Evolutionary conservation across 2,888 invertebrate species (phyloP).

Genomic region (Plagodis dolabraria): DNA sequence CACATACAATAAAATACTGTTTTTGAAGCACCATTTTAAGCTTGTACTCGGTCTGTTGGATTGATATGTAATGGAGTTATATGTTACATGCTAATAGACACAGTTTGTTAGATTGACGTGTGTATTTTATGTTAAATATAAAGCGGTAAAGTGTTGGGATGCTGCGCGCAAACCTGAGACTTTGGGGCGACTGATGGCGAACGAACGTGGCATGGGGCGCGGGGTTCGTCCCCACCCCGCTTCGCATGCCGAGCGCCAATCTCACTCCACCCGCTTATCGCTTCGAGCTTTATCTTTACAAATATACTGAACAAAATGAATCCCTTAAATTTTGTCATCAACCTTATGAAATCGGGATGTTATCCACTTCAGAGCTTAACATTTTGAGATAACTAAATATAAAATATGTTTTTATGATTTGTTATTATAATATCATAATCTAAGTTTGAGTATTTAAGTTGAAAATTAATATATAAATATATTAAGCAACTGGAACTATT

Average conservation of each 20-base stretch:
- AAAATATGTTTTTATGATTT: no score
- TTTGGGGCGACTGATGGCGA: conserved; percentile 79
- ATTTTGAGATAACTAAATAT: no score
- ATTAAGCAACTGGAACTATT: no score
- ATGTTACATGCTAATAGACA: conserved; percentile 16
- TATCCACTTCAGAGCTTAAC: no score
- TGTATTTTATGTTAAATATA: conserved; percentile 28
- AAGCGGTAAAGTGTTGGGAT: conserved; percentile 63
- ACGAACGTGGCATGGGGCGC: conserved; percentile 66
- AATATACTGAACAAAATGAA: conserved; percentile 13
- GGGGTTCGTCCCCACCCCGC: conserved; percentile 55
- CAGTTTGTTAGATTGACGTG: conserved; percentile 34
- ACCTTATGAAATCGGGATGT: no score
- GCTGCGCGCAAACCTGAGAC: conserved; percentile 82
- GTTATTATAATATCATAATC: no score
- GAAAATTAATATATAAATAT: no score
- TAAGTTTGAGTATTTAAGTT: no score
- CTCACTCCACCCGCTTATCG: conserved; percentile 51
- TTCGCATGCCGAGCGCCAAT: conserved; percentile 40
- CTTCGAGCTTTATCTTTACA: conserved; percentile 24
- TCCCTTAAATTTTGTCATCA: neutral
- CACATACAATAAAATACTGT: conserved; percentile 41
- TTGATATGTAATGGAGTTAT: neutral
- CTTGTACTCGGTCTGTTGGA: conserved; percentile 1
- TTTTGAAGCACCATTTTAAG: conserved; percentile 50